Base-by-base conservation (phyloP, 2,888 invertebrate genomes). In the Polyommatus icarus region DNA sequence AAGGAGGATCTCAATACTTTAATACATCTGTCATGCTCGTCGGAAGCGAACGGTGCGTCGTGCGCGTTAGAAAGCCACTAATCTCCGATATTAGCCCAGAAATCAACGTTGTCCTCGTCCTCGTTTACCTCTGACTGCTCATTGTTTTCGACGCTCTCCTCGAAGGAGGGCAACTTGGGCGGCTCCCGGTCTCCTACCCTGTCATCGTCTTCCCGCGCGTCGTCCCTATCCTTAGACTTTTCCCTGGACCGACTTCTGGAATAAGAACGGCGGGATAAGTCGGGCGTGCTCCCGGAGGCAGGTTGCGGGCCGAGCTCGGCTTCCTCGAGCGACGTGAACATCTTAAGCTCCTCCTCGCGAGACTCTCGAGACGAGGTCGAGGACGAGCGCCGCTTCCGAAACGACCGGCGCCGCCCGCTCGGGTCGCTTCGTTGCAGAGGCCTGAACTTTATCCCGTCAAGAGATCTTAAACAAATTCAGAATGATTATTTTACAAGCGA, bases 391-490 rank as follows among this genome's bases (percentile, higher is more conserved):
- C 95, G 94, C 83, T 95, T 95, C 86, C 95, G 95, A 86, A 95
- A 96, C 84, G 95, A 95, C 79, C 95, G 91, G 80, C 96, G 90
- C 67, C 95, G 89, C 80, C 95, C 95, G 81, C 95, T 95, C 82
- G 95, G 95, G 89, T 96, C 95, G 86, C 93, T 95, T 81, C 95
- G 94, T 86, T 95, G 92, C 83, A 96, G 86, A 78, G 95, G 95
- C 81, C 95, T 94, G 84, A 89, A 94, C 88, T 95, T 95, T 84
- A 96, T 95, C 83, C 96, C 96, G 88, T 96, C 96, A 85, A 96
- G 93, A 83, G 95, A 95, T 89, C 94, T 94, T 94, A 91, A 94
- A 94, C 92, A 92, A 94, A 93, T 87, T 85, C 84, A 87, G 84
- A 86, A 89, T 91, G 91, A 87, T 89, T 92, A 90, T 92, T 86